Percentiles rank a stretch among this genome's conserved stretches.
These are phyloP conservation scores for Tragopan temminckii DNA, from an alignment of 2,797 vertebrate species.

Conservation along the genomic window DNA sequence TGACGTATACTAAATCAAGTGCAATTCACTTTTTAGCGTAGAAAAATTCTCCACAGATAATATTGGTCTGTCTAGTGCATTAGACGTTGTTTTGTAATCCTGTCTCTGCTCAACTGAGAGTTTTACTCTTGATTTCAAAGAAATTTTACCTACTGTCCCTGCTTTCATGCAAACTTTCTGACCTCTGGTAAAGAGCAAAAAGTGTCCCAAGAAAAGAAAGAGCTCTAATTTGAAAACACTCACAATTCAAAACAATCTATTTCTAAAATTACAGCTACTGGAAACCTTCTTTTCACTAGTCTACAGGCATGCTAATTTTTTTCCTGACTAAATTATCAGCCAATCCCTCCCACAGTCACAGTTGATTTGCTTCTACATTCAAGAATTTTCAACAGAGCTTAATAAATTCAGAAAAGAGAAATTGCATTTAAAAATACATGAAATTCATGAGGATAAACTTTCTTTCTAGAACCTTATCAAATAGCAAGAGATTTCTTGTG, in stretches of 20 bases:
- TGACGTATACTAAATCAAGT: background rate
- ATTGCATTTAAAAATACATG: constrained; percentile 17
- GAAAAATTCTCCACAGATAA: constrained; percentile 12
- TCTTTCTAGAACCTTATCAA: constrained; percentile 38
- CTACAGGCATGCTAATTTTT: background rate
- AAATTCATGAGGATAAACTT: constrained; percentile 26
- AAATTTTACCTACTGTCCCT: constrained; percentile 6
- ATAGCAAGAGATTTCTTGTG: constrained; percentile 5
- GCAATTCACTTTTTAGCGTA: background rate
- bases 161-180: constrained; percentile 32
- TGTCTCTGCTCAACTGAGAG: constrained; percentile 21
- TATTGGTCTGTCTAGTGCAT: constrained; percentile 18
- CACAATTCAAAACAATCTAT: constrained; percentile 14
- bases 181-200: constrained; percentile 20
- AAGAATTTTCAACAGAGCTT: constrained; percentile 52
- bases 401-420: constrained; percentile 43
- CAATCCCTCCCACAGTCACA: background rate
- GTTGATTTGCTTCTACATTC: constrained; percentile 19
- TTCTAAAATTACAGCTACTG: constrained; percentile 48
- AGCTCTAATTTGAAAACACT: background rate
- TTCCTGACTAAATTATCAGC: background rate
- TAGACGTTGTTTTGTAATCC: constrained; percentile 9
- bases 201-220: constrained; percentile 41
- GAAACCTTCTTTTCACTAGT: background rate
- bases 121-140: background rate